Percentiles rank a stretch among this genome's conserved stretches.
Conservation (phyloP, 2,113 vertebrate genomes). For the Clinocottus analis region DNA sequence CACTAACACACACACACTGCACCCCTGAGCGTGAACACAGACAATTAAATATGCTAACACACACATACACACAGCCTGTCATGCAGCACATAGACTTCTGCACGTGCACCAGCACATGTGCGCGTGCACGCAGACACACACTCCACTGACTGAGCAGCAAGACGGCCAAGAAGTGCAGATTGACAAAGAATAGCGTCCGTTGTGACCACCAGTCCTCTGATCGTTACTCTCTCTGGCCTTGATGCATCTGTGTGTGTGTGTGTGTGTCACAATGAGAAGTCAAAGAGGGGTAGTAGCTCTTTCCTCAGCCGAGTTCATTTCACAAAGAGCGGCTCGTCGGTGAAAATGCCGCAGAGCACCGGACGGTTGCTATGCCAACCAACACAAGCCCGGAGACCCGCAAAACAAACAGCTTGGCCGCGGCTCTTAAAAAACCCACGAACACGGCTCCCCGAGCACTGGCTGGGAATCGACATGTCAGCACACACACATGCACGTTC, state of each 20-base stretch:
- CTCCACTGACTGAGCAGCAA: constrained; percentile 24
- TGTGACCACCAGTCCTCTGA: constrained; percentile 44
- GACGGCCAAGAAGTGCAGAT: constrained; percentile 19
- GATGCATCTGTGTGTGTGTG: constrained; percentile 52
- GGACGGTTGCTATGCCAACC: constrained; percentile 72
- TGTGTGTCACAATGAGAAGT: constrained; percentile 45
- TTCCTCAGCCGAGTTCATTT: constrained; percentile 46
- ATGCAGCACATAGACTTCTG: no score
- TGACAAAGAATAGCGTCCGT: constrained; percentile 55
- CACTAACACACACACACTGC: constrained; percentile 15
- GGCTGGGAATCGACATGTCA: neutral
- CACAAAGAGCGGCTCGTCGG: constrained; percentile 56
- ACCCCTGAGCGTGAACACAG: neutral
- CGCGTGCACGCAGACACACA: neutral
- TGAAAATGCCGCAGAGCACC: constrained; percentile 73
- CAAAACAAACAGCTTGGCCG: constrained; percentile 73
- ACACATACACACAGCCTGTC: neutral
- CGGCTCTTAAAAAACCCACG: constrained; percentile 35
- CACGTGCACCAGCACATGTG: neutral
- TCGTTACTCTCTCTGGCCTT: constrained; percentile 53
- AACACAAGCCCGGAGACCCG: constrained; percentile 61
- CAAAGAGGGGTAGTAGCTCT: constrained; percentile 54
- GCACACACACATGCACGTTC: neutral
- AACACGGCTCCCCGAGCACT: neutral
- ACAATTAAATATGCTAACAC: constrained; percentile 16